Evolutionary conservation across 1,140 invertebrate genomes (phyloP), one percentile per base, ranked within the genome.

Genomic region (Limonius californicus): DNA sequence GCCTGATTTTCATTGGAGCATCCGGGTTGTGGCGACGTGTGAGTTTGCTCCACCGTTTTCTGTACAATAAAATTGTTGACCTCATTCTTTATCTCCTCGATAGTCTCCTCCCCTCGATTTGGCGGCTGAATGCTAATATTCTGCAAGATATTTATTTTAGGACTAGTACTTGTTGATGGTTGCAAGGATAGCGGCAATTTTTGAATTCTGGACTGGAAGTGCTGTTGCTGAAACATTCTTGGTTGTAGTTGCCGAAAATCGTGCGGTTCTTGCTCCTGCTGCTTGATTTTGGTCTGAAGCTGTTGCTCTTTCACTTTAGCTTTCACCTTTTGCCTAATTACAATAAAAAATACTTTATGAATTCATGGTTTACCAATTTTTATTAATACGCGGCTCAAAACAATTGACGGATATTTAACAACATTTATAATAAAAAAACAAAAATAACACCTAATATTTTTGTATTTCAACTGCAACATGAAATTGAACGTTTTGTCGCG

Each of bases 61-160:
- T 15, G 57, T 19, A 27, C 11, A 6, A 43, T 20, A n/a, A 19
- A 59, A 50, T 23, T 63, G 30, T 60, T 56, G 9, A 64, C 42
- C 14, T 64, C 57, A 35, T 60, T 64, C 21, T 60, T 58, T 43
- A 64, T 45, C 12, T 56, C 35, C 11, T 64, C 57, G 9, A 60
- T 64, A 7, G 57, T 56, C 14, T 67, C 62, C 35, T 66, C 65
- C 0, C 16, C 19, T 57, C 63, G 47, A 2, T 35, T 54, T 6
- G 53, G 54, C 15, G 35, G 15, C 47, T 42, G 53, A 32, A 68
- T 20, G 39, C 54, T 63, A 42, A 73, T 67, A 56, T 72, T 74
- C 63, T 74, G 69, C 57, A 70, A 32, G 43, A 73, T 64, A 54
- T 72, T 72, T 11, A 73, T 62, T 59, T 67, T 67, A 2, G 65